A percentile compares a stretch with the other conserved stretches of the same genome.
Evolutionary conservation across 2,888 invertebrate genomes (phyloP).

Genomic region (Cantharis flavilabris): DNA sequence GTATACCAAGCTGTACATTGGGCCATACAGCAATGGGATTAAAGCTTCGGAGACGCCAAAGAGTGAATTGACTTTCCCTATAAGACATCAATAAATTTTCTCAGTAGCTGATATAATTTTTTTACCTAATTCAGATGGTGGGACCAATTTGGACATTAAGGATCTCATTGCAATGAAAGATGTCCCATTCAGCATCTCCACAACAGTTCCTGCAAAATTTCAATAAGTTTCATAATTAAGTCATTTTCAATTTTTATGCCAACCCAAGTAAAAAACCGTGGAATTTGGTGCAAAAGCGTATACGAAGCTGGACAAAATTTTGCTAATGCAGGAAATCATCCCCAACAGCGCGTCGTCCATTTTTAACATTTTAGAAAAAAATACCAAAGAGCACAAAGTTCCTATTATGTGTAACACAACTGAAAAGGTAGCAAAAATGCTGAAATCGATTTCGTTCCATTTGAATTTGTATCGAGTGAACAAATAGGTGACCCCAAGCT

Average conservation of each 20-base stretch:
- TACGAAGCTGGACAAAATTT: slow-evolving; percentile 77
- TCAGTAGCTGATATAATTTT: not conserved
- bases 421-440: slow-evolving; percentile 49
- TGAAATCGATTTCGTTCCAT: slow-evolving; percentile 64
- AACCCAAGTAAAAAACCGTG: slow-evolving; percentile 78
- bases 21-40: slow-evolving; percentile 48
- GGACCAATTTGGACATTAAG: slow-evolving; percentile 61
- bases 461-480: slow-evolving; percentile 62
- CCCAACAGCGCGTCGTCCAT: slow-evolving; percentile 82
- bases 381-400: slow-evolving; percentile 75
- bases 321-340: slow-evolving; percentile 78
- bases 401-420: slow-evolving; percentile 55
- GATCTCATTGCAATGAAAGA: slow-evolving; percentile 62
- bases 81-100: slow-evolving; percentile 6
- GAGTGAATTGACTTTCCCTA: slow-evolving; percentile 57
- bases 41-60: slow-evolving; percentile 49
- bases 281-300: slow-evolving; percentile 77
- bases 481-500: slow-evolving; percentile 61
- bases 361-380: slow-evolving; percentile 76
- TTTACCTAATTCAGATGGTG: slow-evolving; percentile 61
- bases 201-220: slow-evolving; percentile 56
- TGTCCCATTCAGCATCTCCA: slow-evolving; percentile 56
- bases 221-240: not conserved
- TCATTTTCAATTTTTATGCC: slow-evolving; percentile 29
- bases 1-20: slow-evolving; percentile 47